These are phyloP conservation scores for Argya squamiceps DNA, from an alignment of 2,797 vertebrate species.

Conservation along the genomic window DNA sequence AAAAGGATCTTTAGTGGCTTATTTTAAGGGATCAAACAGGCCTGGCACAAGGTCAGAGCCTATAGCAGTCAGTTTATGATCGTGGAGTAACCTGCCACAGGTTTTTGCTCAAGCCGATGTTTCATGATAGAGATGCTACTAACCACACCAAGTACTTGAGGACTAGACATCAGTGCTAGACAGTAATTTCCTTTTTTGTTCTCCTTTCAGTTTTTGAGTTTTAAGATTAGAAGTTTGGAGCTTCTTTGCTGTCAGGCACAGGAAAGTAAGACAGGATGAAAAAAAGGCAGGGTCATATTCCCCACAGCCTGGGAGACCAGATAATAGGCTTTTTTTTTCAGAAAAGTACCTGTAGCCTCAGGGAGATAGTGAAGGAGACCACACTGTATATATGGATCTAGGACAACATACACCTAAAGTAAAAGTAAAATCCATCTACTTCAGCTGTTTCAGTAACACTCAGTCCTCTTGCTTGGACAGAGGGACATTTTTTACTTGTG, in stretches of 20 bases:
- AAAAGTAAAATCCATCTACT: background rate
- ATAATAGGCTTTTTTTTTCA: background rate
- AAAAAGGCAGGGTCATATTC: background rate
- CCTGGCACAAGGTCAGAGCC: background rate
- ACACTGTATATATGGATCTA: background rate
- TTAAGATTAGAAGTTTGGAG: background rate
- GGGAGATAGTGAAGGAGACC: background rate
- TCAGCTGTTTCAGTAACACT: background rate
- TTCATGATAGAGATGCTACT: background rate
- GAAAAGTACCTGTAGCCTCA: background rate
- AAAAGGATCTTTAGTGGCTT: background rate
- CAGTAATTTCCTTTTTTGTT: background rate
- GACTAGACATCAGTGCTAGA: background rate
- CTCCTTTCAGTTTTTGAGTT: background rate
- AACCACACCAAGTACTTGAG: accelerated
- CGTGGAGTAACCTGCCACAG: background rate
- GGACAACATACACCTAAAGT: background rate
- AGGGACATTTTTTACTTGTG: background rate
- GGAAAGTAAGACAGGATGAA: background rate
- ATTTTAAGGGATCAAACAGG: background rate
- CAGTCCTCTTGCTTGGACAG: background rate
- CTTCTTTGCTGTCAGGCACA: background rate
- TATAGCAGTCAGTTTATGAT: background rate
- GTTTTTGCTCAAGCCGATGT: background rate
- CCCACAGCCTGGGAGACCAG: accelerated